Evolutionary conservation across 2,797 vertebrate species (phyloP).

Genomic region (Chaenodraco wilsoni): DNA sequence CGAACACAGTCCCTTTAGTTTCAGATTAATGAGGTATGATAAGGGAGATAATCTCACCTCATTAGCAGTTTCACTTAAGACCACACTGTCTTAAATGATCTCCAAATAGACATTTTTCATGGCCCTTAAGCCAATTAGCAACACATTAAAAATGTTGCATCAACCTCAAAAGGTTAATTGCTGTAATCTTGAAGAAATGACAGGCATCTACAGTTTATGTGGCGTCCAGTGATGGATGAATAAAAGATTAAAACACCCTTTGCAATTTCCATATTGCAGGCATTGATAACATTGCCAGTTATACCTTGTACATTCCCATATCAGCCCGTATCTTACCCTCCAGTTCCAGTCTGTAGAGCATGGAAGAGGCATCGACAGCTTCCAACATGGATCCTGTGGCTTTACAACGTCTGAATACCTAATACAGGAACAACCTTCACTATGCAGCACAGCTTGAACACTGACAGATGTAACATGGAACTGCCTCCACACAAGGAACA

Average conservation of each 20-base stretch:
- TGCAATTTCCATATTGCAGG: background rate
- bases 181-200: background rate
- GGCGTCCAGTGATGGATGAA: background rate
- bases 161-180: conserved; percentile 5
- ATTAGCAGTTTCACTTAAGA: conserved; percentile 40
- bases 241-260: background rate
- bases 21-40: conserved; percentile 40
- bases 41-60: conserved; percentile 39
- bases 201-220: background rate
- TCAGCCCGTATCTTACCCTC: conserved; percentile 84
- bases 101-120: conserved; percentile 9
- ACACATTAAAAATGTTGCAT: conserved; percentile 25
- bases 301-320: background rate
- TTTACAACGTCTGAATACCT: conserved; percentile 84
- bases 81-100: conserved; percentile 18
- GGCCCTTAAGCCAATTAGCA: conserved; percentile 24
- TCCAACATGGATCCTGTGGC: conserved; percentile 88
- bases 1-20: conserved; percentile 12
- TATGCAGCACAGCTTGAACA: background rate
- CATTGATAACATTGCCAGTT: background rate
- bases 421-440: conserved; percentile 8
- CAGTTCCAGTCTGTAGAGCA: conserved; percentile 93
- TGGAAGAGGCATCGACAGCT: conserved; percentile 86
- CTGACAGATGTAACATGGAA: background rate
- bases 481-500: background rate